These are phyloP conservation scores for Gymnodraco acuticeps DNA, from an alignment of 2,797 vertebrate species.

Conservation along the genomic window DNA sequence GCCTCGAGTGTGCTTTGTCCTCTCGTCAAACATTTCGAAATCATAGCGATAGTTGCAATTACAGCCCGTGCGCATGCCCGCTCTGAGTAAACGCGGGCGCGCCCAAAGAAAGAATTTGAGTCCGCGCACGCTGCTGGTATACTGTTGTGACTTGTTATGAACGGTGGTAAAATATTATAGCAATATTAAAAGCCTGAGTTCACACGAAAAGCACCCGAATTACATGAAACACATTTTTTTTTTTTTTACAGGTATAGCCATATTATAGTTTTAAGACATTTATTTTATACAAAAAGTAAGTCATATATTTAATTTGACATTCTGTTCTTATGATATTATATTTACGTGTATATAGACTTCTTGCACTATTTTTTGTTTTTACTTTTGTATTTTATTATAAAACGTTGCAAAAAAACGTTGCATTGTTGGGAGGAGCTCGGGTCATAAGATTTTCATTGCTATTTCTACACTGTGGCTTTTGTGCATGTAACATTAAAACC, in stretches of 20 bases:
- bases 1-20: conserved; percentile 23
- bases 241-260: background rate
- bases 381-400: too few species aligned
- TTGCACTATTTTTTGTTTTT: too few species aligned
- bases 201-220: background rate
- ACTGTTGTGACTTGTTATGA: conserved; percentile 66
- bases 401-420: too few species aligned
- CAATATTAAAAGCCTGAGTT: background rate
- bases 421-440: too few species aligned
- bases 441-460: too few species aligned
- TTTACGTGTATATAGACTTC: too few species aligned
- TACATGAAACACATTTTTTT: background rate
- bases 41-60: conserved; percentile 45
- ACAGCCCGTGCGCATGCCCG: conserved; percentile 41
- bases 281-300: background rate
- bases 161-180: conserved; percentile 12
- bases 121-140: conserved; percentile 39
- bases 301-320: too few species aligned
- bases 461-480: too few species aligned
- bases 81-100: conserved; percentile 48
- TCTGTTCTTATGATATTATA: too few species aligned
- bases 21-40: conserved; percentile 47
- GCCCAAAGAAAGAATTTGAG: conserved; percentile 63
- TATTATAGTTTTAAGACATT: background rate
- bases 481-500: too few species aligned